A percentile compares a stretch with the other conserved stretches of the same genome.
Conservation (phyloP, 2,113 vertebrate genomes). For the Eleginops maclovinus region DNA sequence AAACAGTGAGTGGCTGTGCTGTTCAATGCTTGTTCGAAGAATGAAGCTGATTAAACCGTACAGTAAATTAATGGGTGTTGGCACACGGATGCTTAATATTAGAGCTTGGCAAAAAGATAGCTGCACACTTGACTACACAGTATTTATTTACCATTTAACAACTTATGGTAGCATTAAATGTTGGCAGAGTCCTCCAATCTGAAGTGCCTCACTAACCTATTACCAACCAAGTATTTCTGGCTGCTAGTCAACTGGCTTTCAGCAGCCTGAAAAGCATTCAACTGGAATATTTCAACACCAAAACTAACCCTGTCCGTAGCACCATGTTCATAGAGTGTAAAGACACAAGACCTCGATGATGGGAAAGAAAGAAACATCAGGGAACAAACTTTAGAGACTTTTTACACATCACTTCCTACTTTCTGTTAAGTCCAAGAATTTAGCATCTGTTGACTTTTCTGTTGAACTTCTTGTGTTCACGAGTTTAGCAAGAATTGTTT, state of each 20-base stretch:
- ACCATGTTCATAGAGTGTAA: too few relatives aligned
- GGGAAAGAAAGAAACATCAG: too few relatives aligned
- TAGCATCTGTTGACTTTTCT: neutral
- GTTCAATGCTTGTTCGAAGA: neutral
- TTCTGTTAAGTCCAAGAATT: neutral
- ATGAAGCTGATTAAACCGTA: neutral
- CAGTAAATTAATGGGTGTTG: neutral
- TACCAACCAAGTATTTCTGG: neutral
- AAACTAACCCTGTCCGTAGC: too few relatives aligned
- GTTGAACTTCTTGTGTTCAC: too few relatives aligned
- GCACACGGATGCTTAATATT: neutral
- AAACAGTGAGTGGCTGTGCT: neutral
- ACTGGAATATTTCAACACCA: too few relatives aligned
- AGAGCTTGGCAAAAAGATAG: too few relatives aligned
- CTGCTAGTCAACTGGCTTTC: neutral
- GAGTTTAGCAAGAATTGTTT: too few relatives aligned
- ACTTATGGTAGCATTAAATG: neutral
- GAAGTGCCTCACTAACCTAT: neutral
- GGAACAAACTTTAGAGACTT: too few relatives aligned
- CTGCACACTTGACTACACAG: too few relatives aligned
- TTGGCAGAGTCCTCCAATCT: neutral
- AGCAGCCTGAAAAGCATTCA: too few relatives aligned
- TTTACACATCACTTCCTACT: too few relatives aligned
- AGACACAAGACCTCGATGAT: too few relatives aligned
- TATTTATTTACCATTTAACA: neutral